phyloP scores from a whole-genome alignment of 1,140 invertebrate species.

The Dreissena polymorpha region DNA sequence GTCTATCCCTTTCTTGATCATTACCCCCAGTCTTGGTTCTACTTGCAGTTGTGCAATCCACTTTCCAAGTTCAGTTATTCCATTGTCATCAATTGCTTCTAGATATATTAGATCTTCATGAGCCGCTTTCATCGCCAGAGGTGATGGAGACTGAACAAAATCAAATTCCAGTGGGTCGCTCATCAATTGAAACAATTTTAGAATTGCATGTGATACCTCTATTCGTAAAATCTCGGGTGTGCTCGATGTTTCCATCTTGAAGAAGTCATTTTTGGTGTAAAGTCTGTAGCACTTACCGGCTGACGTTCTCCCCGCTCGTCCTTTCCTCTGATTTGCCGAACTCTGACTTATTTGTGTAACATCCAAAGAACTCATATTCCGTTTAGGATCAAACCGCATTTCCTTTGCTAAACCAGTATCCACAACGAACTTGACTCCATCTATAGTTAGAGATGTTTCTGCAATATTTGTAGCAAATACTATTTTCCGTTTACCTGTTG shows the following conservation, averaged over 20 bases:
- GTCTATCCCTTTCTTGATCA: slow-evolving; percentile 64
- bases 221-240: slow-evolving; percentile 74
- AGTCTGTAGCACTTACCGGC: slow-evolving; percentile 74
- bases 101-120: slow-evolving; percentile 63
- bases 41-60: slow-evolving; percentile 74
- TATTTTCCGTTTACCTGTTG: slow-evolving; percentile 69
- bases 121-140: slow-evolving; percentile 63
- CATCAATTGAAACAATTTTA: slow-evolving; percentile 71
- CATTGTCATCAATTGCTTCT: slow-evolving; percentile 63
- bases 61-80: slow-evolving; percentile 73
- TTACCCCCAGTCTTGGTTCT: slow-evolving; percentile 66
- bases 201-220: slow-evolving; percentile 69
- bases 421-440: slow-evolving; percentile 76
- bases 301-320: slow-evolving; percentile 73
- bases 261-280: slow-evolving; percentile 68
- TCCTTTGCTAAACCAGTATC: slow-evolving; percentile 77
- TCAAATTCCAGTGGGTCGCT: slow-evolving; percentile 70
- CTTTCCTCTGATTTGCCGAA: slow-evolving; percentile 76
- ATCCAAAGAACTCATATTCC: slow-evolving; percentile 67
- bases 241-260: slow-evolving; percentile 59
- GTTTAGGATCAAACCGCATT: slow-evolving; percentile 71
- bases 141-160: slow-evolving; percentile 70
- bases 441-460: slow-evolving; percentile 78
- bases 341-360: slow-evolving; percentile 67
- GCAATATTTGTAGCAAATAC: slow-evolving; percentile 78